phyloP scores from a whole-genome alignment of 2,888 invertebrate genomes.

The Cremastinae sp. region DNA sequence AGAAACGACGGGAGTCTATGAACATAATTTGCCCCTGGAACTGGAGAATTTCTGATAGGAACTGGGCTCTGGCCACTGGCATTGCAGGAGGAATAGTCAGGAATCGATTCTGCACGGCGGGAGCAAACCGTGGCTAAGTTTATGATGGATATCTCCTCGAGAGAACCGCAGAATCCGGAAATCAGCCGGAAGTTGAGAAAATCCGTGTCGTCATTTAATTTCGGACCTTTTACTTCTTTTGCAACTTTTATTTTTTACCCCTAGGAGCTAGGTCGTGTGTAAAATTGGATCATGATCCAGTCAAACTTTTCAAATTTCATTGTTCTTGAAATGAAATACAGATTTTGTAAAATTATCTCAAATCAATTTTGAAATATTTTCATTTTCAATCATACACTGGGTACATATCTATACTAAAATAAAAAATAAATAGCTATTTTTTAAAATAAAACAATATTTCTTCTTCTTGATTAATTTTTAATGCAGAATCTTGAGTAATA shows the following conservation, averaged over 20 bases:
- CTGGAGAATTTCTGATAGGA: constrained; percentile 32
- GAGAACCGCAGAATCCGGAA: constrained; percentile 30
- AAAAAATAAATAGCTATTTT: no score
- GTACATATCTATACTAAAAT: no score
- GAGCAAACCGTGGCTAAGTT: constrained; percentile 39
- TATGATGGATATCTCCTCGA: constrained; percentile 61
- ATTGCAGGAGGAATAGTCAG: constrained; percentile 37
- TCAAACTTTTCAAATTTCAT: constrained; percentile 11
- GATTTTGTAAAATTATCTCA: no score
- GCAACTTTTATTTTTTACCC: constrained; percentile 16
- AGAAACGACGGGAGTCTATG: constrained; percentile 52
- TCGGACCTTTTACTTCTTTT: constrained; percentile 22
- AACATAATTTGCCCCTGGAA: constrained; percentile 53
- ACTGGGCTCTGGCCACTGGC: constrained; percentile 33
- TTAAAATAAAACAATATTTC: no score
- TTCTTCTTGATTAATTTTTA: no score
- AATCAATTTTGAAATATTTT: no score
- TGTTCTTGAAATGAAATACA: no score
- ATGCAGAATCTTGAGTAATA: no score
- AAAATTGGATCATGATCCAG: background rate
- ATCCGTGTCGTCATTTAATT: constrained; percentile 32
- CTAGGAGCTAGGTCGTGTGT: background rate
- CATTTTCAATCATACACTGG: no score
- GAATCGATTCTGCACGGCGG: constrained; percentile 45
- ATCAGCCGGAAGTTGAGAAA: constrained; percentile 38